These are phyloP conservation scores for Neotoxoptera formosana DNA, from an alignment of 1,140 invertebrate species.

Conservation along the genomic window DNA sequence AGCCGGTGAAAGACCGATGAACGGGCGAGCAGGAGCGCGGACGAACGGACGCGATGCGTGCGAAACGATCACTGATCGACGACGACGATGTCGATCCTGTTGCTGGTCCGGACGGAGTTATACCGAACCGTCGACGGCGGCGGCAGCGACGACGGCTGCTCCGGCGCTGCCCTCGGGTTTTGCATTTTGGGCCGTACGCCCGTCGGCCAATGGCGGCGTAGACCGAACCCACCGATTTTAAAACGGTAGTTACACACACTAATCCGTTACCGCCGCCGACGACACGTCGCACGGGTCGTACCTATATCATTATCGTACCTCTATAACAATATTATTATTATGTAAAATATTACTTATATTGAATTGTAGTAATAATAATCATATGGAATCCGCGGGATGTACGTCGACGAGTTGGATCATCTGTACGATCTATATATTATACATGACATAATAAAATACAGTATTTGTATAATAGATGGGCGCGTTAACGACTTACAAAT, in stretches of 20 bases:
- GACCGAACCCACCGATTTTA: slow-evolving; percentile 39
- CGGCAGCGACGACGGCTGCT: neutral
- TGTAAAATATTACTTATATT: no score
- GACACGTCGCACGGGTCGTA: neutral
- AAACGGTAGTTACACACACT: neutral
- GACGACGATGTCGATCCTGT: neutral
- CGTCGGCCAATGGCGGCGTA: neutral
- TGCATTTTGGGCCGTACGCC: slow-evolving; percentile 27
- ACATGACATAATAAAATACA: no score
- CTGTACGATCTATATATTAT: no score
- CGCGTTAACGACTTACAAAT: no score
- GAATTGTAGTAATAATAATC: no score
- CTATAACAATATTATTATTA: neutral
- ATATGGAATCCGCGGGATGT: no score
- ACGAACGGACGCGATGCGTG: neutral
- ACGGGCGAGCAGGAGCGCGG: neutral
- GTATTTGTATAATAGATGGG: no score
- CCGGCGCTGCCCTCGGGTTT: neutral
- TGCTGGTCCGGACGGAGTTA: neutral
- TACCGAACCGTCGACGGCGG: no score
- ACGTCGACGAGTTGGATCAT: no score
- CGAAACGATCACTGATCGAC: neutral
- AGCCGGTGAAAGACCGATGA: no score
- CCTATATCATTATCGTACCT: neutral
- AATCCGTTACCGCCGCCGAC: neutral